Evolutionary conservation across 1,140 invertebrate genomes (phyloP).

Genomic region (Hylaeus volcanicus): DNA sequence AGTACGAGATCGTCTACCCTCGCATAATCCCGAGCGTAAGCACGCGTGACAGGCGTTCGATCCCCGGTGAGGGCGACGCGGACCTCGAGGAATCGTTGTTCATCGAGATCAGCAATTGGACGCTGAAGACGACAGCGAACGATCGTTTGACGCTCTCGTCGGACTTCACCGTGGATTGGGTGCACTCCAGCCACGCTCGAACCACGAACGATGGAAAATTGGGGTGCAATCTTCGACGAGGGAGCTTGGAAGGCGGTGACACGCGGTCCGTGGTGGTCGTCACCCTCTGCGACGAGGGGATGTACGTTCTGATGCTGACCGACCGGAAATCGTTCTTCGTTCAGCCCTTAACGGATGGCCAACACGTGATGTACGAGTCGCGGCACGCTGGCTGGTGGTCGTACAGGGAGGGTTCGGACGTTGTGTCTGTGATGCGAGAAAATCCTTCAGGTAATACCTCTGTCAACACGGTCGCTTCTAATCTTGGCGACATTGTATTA

Average conservation of each 20-base stretch:
- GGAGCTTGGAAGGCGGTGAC: constrained; percentile 50
- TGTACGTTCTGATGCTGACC: constrained; percentile 75
- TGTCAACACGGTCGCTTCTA: not conserved
- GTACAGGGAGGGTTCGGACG: not conserved
- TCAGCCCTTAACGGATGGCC: constrained; percentile 68
- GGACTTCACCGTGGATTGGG: constrained; percentile 47
- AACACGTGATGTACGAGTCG: constrained; percentile 66
- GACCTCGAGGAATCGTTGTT: constrained; percentile 9
- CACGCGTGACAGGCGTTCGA: constrained; percentile 41
- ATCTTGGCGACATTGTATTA: not conserved
- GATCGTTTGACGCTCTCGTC: constrained; percentile 52
- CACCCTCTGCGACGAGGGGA: constrained; percentile 74
- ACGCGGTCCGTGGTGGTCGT: constrained; percentile 70
- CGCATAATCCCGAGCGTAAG: constrained; percentile 28
- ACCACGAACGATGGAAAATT: no score
- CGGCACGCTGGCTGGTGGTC: constrained; percentile 24
- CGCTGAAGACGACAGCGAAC: constrained; percentile 59
- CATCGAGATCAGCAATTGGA: constrained; percentile 68
- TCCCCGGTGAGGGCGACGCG: not conserved
- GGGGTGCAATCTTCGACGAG: constrained; percentile 61
- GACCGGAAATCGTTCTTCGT: constrained; percentile 73
- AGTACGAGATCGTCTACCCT: constrained; percentile 59
- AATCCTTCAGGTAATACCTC: not conserved
- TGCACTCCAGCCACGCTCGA: not conserved
- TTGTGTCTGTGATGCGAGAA: not conserved